Percentiles rank a stretch among this genome's conserved stretches.
Evolutionary conservation across 2,797 vertebrate genomes (phyloP).

Genomic region (Amblyopsis hoosieri): DNA sequence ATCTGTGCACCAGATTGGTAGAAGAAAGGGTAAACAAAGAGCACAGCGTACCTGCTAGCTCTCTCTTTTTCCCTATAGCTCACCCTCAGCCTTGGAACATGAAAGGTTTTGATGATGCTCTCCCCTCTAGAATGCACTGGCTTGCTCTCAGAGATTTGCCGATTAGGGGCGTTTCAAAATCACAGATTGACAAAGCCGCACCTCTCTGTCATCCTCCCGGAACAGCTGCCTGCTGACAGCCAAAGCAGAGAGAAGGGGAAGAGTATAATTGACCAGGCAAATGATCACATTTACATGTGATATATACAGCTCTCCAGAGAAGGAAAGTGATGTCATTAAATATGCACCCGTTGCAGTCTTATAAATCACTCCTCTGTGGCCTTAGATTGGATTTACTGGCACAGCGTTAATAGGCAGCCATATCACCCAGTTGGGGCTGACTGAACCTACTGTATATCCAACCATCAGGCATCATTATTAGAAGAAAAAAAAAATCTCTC

Average conservation of each 20-base stretch:
- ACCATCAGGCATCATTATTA: slow-evolving; percentile 54
- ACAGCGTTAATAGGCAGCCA: slow-evolving; percentile 39
- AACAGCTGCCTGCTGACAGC: slow-evolving; percentile 42
- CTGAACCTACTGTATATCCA: slow-evolving; percentile 21
- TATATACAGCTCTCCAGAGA: slow-evolving; percentile 47
- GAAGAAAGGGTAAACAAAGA: slow-evolving; percentile 81
- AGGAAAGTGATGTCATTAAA: slow-evolving; percentile 60
- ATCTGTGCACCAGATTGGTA: slow-evolving; percentile 82
- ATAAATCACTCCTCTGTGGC: slow-evolving; percentile 61
- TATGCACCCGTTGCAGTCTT: slow-evolving; percentile 44
- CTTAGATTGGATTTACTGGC: slow-evolving; percentile 63
- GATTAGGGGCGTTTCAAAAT: slow-evolving; percentile 68
- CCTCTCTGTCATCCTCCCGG: slow-evolving; percentile 70
- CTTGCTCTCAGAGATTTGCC: slow-evolving; percentile 65
- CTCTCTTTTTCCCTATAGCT: slow-evolving; percentile 40
- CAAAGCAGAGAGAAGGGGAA: slow-evolving; percentile 43
- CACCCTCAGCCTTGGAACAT: slow-evolving; percentile 59
- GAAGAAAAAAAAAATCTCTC: slow-evolving; percentile 38
- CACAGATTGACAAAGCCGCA: slow-evolving; percentile 64
- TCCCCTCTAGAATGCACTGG: slow-evolving; percentile 59
- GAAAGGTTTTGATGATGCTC: slow-evolving; percentile 69
- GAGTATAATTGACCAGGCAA: slow-evolving; percentile 65
- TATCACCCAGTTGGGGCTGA: slow-evolving; percentile 31
- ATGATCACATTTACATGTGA: slow-evolving; percentile 69
- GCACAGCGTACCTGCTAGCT: slow-evolving; percentile 77